phyloP scores from a whole-genome alignment of 2,797 vertebrate genomes.

The Clarias platycephalus region DNA sequence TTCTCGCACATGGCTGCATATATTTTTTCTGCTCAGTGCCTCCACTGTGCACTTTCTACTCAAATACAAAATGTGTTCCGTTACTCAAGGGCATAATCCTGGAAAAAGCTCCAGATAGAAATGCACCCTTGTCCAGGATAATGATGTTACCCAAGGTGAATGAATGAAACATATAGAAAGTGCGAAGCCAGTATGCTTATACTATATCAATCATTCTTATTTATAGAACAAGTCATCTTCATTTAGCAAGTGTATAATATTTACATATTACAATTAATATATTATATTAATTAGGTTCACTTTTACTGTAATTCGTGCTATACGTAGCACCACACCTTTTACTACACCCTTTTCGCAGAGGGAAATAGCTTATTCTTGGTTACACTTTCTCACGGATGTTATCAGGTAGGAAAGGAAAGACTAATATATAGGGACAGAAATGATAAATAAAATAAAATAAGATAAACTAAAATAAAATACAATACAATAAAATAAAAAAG shows the following conservation, averaged over 20 bases:
- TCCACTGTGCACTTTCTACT: neutral
- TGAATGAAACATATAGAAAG: neutral
- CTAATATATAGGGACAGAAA: too few species aligned
- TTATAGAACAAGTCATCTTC: too few species aligned
- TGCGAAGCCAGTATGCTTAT: neutral
- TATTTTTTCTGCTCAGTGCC: neutral
- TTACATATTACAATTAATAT: neutral
- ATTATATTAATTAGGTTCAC: too few species aligned
- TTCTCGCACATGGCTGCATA: slow-evolving; percentile 43
- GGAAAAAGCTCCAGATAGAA: neutral
- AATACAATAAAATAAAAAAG: too few species aligned
- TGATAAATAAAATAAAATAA: too few species aligned
- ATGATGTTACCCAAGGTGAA: neutral
- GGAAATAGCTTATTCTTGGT: too few species aligned
- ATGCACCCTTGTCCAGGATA: neutral
- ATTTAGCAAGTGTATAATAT: neutral
- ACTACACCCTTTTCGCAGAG: neutral
- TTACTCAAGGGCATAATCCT: neutral
- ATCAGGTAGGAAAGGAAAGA: too few species aligned
- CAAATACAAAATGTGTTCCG: neutral
- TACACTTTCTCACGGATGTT: too few species aligned
- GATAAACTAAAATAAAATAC: too few species aligned
- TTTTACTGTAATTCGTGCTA: neutral
- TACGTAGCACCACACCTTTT: too few species aligned
- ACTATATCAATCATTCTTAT: too few species aligned